Evolutionary conservation across 2,113 vertebrate genomes (phyloP).

Genomic region (Corydoras maculifer): DNA sequence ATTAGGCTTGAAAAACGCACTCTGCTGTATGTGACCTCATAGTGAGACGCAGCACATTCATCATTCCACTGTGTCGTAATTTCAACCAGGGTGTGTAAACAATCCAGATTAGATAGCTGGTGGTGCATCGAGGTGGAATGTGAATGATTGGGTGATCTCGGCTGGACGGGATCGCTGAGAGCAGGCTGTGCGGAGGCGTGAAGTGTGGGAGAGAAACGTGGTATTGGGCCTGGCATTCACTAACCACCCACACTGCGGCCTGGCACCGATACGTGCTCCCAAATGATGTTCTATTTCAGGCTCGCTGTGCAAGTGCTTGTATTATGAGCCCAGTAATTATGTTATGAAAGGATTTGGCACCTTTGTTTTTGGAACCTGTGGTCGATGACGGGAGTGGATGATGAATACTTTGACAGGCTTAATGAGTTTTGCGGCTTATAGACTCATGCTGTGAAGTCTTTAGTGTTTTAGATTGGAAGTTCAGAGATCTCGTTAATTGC

Average conservation of each 20-base stretch:
- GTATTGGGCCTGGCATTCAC: slow-evolving; percentile 10
- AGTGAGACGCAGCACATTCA: too few relatives aligned
- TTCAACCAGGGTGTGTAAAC: too few relatives aligned
- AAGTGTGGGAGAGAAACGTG: slow-evolving; percentile 20
- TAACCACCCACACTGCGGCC: slow-evolving; percentile 13
- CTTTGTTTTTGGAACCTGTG: not conserved
- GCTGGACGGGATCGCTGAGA: not conserved
- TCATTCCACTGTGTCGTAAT: too few relatives aligned
- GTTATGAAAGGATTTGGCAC: slow-evolving; percentile 26
- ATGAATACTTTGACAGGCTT: too few relatives aligned
- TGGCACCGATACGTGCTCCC: not conserved
- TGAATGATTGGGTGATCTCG: slow-evolving; percentile 2
- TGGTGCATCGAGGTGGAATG: too few relatives aligned
- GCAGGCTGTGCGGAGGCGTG: slow-evolving; percentile 13
- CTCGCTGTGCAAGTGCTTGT: not conserved
- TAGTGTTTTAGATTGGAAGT: too few relatives aligned
- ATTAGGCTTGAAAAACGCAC: too few relatives aligned
- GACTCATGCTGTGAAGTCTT: too few relatives aligned
- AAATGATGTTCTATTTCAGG: not conserved
- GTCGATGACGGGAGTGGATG: not conserved
- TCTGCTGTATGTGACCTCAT: too few relatives aligned
- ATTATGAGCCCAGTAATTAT: slow-evolving; percentile 14
- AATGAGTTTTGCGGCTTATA: too few relatives aligned
- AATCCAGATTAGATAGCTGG: too few relatives aligned
- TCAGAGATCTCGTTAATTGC: too few relatives aligned